These are phyloP conservation scores for Choloepus hoffmanni DNA, from an alignment of 2,113 vertebrate genomes.

Conservation along the genomic window DNA sequence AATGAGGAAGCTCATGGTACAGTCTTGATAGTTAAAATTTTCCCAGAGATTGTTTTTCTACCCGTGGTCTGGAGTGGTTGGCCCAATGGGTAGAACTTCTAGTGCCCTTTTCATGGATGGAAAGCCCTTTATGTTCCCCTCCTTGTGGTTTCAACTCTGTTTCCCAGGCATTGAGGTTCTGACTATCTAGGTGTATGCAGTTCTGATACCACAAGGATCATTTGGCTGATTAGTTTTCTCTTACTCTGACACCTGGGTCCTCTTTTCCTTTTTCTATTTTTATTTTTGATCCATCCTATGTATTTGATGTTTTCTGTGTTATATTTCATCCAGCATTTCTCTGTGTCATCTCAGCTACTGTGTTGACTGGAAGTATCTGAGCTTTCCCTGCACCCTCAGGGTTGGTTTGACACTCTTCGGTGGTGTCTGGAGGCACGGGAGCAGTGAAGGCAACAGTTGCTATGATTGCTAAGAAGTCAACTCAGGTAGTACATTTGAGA, in stretches of 20 bases:
- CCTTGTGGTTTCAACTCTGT: neutral
- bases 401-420: neutral
- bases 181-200: neutral
- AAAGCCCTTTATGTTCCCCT: neutral
- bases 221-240: slow-evolving; percentile 8
- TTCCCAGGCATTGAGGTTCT: too few relatives aligned
- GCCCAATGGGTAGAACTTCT: neutral
- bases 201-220: neutral
- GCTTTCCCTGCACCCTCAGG: neutral
- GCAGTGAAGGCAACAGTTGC: neutral
- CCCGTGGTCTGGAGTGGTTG: neutral
- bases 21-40: slow-evolving; percentile 5
- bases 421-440: neutral
- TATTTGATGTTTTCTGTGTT: slow-evolving; percentile 18
- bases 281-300: slow-evolving; percentile 40
- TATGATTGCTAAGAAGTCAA: neutral
- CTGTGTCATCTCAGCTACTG: neutral
- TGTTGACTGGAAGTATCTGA: neutral
- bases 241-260: slow-evolving; percentile 10
- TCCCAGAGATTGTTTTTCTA: neutral
- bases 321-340: neutral
- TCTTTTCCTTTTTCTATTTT: slow-evolving; percentile 17
- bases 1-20: neutral
- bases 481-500: neutral
- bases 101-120: neutral